Base-by-base conservation (phyloP, 2,888 invertebrate genomes). In the Actias luna region DNA sequence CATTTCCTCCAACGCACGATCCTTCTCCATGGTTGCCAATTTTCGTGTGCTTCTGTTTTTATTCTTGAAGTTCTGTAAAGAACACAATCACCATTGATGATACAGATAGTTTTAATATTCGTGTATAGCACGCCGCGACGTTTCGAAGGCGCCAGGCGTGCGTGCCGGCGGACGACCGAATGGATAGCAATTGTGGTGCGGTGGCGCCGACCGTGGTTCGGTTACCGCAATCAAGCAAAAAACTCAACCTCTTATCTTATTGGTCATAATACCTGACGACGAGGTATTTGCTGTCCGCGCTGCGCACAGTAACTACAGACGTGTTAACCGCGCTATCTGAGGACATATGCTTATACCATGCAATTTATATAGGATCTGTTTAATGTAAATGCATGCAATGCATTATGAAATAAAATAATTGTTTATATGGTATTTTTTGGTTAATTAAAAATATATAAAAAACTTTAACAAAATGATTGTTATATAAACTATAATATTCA, bases 1-100 rank as follows among this genome's bases (percentile, higher is more conserved):
- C 81, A 95, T 93, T 72, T 94, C 94, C 78, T 95, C 95, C 63
- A 95, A 79, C 33, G 94, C 94, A 76, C 90, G 93, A 86, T 94
- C 94, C 80, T 94, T 94, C 77, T 94, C 94, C 94, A 94, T 94
- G 79, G 60, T 85, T 70, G 58, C 5, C 64, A 61, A 55, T 63
- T 64, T 64, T 69, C 63, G 67, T 62, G 64, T 70, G 64, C 66
- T 67, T 59, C 66, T 67, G 67, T 67, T 74, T 60, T 69, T 71
- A 65, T 76, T 77, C 64, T 70, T 67, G 67, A 72, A 75, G 68
- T 79, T 82, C 84, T 85, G 85, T 71, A 81, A 84, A 63, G 72
- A 72, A 78, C 85, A 88, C 87, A 83, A 84, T 78, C 87, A 89
- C 87, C 88, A 90, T 89, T 86, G 85, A 82, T 80, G 75, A 77